Evolutionary conservation across 2,113 vertebrate genomes (phyloP).

Genomic region (Orycteropus afer): DNA sequence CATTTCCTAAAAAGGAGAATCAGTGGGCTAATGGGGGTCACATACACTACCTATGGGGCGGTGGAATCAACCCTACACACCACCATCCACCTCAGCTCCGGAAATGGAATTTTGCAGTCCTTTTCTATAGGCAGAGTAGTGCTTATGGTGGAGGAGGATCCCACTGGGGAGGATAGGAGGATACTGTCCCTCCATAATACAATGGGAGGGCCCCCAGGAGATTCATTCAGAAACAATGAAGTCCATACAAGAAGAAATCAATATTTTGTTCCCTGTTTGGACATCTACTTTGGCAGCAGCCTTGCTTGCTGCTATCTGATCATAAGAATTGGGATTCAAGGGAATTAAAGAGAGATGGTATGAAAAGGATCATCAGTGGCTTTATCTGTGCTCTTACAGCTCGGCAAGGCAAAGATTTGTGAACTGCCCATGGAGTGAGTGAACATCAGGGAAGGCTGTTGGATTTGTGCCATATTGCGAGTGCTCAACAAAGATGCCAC

Average conservation of each 20-base stretch:
- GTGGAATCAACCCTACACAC: neutral
- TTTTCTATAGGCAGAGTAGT: neutral
- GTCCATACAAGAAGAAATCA: neutral
- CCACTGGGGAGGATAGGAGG: accelerated
- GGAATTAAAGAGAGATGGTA: neutral
- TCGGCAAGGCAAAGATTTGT: neutral
- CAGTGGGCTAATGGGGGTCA: neutral
- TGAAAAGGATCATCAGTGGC: neutral
- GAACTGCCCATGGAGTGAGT: too few relatives aligned
- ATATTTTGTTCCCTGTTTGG: neutral
- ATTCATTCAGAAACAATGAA: neutral
- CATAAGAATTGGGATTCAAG: neutral
- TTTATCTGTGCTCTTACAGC: neutral
- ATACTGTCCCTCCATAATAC: neutral
- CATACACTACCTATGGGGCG: neutral
- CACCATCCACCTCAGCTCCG: neutral
- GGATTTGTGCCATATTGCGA: neutral
- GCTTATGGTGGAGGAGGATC: neutral
- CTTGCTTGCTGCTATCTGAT: neutral
- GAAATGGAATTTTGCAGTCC: neutral
- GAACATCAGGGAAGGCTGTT: neutral
- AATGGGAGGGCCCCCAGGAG: neutral
- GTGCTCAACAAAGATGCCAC: neutral
- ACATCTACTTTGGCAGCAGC: neutral
- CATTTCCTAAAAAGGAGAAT: neutral